Percentiles rank a stretch among this genome's conserved stretches.
Conservation (phyloP, 2,113 vertebrate species). For the Lasiurus borealis region DNA sequence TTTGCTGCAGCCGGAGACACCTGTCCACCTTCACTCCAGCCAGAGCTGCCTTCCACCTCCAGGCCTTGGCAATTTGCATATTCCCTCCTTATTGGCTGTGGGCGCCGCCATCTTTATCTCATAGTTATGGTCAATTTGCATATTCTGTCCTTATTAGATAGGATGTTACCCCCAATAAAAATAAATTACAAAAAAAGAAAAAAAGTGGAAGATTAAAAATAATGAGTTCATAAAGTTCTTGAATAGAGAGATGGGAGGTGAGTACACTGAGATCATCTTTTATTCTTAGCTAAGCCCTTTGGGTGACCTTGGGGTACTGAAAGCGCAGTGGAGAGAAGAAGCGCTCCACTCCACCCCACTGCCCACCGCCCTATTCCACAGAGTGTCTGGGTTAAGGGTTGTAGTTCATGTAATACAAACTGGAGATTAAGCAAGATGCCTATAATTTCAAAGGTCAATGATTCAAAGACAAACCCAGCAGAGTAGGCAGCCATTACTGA, state of each 20-base stretch:
- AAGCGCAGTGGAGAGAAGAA: neutral
- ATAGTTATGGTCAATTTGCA: no score
- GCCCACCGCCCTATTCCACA: neutral
- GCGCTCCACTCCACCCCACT: neutral
- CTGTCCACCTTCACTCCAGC: no score
- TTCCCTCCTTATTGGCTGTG: no score
- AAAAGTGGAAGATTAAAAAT: conserved; percentile 31
- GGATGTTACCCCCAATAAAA: no score
- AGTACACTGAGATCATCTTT: neutral
- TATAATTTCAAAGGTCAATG: conserved; percentile 45
- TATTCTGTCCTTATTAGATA: no score
- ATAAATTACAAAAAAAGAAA: no score
- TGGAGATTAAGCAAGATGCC: conserved; percentile 9
- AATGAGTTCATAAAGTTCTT: conserved; percentile 55
- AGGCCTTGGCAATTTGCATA: no score
- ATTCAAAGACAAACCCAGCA: conserved; percentile 56
- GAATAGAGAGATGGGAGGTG: neutral
- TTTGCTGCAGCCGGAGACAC: no score
- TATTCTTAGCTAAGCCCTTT: conserved; percentile 30
- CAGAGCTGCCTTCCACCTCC: no score
- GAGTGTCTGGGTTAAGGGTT: neutral
- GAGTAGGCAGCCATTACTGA: neutral
- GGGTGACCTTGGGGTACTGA: neutral
- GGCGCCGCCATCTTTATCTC: no score
- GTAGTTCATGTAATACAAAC: neutral